Conservation (phyloP, 2,888 invertebrate genomes). For the Caenorhabditis doughertyi region DNA sequence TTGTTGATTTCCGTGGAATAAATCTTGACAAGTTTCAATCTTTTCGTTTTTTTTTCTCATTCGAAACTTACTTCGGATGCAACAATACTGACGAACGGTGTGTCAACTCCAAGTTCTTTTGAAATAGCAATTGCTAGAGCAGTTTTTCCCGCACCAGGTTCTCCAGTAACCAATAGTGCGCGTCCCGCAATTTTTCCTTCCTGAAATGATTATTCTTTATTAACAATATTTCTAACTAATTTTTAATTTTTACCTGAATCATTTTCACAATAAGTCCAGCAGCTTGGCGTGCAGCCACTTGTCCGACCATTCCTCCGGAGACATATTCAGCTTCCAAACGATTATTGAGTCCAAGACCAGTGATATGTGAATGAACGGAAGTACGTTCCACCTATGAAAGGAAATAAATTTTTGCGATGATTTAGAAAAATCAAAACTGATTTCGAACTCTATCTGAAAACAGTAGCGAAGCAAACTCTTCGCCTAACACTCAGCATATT, state of each 20-base stretch:
- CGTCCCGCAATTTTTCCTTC: conserved; percentile 98
- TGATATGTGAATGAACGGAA: conserved; percentile 97
- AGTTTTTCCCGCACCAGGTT: conserved; percentile 98
- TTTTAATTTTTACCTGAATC: conserved; percentile 87
- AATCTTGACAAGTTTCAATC: conserved; percentile 43
- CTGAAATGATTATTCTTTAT: conserved; percentile 74
- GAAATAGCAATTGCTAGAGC: conserved; percentile 93
- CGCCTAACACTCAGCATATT: too few relatives aligned
- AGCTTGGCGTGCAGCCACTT: conserved; percentile 92
- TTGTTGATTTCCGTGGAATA: conserved; percentile 99
- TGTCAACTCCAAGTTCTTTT: conserved; percentile 86
- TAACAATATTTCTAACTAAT: not conserved
- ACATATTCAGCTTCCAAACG: conserved; percentile 92
- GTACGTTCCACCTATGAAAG: conserved; percentile 77
- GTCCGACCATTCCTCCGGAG: conserved; percentile 83
- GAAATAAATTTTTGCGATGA: not conserved
- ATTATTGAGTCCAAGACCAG: conserved; percentile 92
- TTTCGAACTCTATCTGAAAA: too few relatives aligned
- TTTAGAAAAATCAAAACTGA: too few relatives aligned
- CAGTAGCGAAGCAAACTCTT: too few relatives aligned
- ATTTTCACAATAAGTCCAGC: conserved; percentile 97
- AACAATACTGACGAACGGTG: conserved; percentile 98
- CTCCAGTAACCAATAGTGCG: conserved; percentile 95
- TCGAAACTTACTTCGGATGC: conserved; percentile 93
- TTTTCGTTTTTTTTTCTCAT: too few relatives aligned